Evolutionary conservation across 2,113 vertebrate species (phyloP), one percentile per base, ranked within the genome.

Genomic region (Hippocampus mohnikei): DNA sequence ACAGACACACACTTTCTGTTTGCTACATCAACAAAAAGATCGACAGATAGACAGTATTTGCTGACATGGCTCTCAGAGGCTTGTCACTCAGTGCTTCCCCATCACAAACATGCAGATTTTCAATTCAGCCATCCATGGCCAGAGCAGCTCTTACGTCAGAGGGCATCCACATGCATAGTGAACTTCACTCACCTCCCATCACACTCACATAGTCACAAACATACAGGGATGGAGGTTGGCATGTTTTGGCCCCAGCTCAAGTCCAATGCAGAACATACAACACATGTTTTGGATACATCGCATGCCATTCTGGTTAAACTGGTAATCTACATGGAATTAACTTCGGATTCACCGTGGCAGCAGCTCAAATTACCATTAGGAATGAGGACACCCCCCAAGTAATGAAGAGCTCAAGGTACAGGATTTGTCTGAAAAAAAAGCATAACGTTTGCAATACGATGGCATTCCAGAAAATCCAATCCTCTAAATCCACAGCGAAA

Each of bases 291-390:
- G 9, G 11, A 70, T 12, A 53, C 66, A 60, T 60, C 33, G 67
- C 42, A 3, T 71, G 71, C 68, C 60, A 68, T 73, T 83, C 64
- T 41, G n/a, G 77, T 75, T 61, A 50, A 81, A 48, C 73, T 77
- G 8, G 15, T 74, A 81, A 81, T 87, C 81, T 82, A 68, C 79
- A 72, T 82, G 73, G 77, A 83, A 86, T 89, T 87, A 87, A 76
- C 75, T 75, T 85, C 65, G 78, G 79, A 82, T 81, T 86, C 67
- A 77, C 64, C n/a, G 20, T 74, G 42, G 70, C 75, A 71, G 77
- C 75, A 23, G 73, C 76, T 88, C 81, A 81, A 82, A 87, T 82
- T 77, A 67, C 77, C 83, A 85, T 85, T 79, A 81, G 76, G 21
- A 81, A 81, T 76, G 64, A 63, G 37, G 68, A 62, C 18, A 48